Evolutionary conservation across 53 echinoderm and acorn worm species (phyloP).

Genomic region (Temnopleurus reevesii): DNA sequence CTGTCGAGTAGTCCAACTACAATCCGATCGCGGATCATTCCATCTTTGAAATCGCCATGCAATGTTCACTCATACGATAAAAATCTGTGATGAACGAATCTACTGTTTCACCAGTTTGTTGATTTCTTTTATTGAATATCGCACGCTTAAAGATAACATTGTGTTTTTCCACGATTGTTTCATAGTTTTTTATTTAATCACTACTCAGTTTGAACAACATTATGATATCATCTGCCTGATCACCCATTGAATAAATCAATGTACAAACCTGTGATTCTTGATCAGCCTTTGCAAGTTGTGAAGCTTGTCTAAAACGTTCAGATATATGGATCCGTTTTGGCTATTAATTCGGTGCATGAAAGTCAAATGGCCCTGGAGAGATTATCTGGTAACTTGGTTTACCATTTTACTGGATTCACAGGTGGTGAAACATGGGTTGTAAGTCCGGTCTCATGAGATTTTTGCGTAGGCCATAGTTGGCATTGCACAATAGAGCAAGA

Average conservation of each 20-base stretch:
- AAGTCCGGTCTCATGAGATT: no score
- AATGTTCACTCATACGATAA: neutral
- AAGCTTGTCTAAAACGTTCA: constrained; percentile 61
- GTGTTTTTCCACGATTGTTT: constrained; percentile 10
- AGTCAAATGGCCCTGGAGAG: constrained; percentile 34
- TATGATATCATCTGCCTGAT: neutral
- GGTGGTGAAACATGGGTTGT: no score
- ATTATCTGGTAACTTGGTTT: neutral
- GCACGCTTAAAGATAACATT: constrained; percentile 13
- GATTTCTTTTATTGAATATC: neutral
- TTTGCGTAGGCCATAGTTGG: no score
- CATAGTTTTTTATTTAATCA: neutral
- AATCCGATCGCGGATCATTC: constrained; percentile 52
- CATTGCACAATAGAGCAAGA: no score
- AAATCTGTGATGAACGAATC: neutral
- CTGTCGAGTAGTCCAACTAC: constrained; percentile 47
- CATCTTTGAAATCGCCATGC: constrained; percentile 51
- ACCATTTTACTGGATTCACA: no score
- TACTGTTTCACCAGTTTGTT: neutral
- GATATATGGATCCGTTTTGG: constrained; percentile 64
- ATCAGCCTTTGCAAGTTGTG: neutral
- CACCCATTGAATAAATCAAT: constrained; percentile 15
- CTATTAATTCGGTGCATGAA: constrained; percentile 19
- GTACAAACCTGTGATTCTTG: neutral
- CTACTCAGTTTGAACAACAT: neutral